Conservation (phyloP, 2,888 invertebrate species). For the Lycophotia porphyrea region DNA sequence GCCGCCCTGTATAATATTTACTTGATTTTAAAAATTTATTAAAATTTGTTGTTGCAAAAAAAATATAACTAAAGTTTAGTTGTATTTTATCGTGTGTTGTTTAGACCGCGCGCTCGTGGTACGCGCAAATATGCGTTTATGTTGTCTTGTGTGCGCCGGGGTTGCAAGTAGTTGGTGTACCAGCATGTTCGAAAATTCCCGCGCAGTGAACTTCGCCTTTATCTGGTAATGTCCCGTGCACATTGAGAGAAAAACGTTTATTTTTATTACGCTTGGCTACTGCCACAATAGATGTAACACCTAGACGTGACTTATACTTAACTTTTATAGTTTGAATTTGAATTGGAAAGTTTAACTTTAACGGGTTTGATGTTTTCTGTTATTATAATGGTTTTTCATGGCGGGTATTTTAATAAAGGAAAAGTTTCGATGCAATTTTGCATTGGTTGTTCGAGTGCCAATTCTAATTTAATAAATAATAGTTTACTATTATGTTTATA, state of each 20-base stretch:
- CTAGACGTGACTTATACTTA: constrained; percentile 72
- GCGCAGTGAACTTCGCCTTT: constrained; percentile 63
- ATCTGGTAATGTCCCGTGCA: constrained; percentile 67
- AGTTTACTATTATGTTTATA: constrained; percentile 28
- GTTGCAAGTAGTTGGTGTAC: constrained; percentile 52
- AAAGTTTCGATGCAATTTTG: constrained; percentile 29
- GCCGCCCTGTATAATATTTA: not conserved
- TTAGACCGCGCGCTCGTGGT: not conserved
- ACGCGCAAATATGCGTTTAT: constrained; percentile 20
- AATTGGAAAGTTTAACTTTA: constrained; percentile 64
- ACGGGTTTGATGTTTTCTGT: constrained; percentile 59
- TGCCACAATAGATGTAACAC: constrained; percentile 68
- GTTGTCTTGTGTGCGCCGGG: constrained; percentile 30
- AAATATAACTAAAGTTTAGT: not conserved
- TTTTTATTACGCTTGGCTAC: constrained; percentile 72
- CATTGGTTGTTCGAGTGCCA: constrained; percentile 28
- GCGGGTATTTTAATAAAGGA: constrained; percentile 49
- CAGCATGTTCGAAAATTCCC: constrained; percentile 48
- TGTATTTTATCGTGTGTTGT: not conserved
- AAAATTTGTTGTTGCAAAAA: not conserved
- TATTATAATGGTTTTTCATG: constrained; percentile 59
- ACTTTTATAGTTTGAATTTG: constrained; percentile 66
- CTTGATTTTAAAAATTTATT: not conserved
- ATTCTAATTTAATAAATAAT: constrained; percentile 27
- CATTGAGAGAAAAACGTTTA: constrained; percentile 71